These are phyloP conservation scores for Cygnus atratus DNA, from an alignment of 2,113 vertebrate genomes.

Conservation along the genomic window DNA sequence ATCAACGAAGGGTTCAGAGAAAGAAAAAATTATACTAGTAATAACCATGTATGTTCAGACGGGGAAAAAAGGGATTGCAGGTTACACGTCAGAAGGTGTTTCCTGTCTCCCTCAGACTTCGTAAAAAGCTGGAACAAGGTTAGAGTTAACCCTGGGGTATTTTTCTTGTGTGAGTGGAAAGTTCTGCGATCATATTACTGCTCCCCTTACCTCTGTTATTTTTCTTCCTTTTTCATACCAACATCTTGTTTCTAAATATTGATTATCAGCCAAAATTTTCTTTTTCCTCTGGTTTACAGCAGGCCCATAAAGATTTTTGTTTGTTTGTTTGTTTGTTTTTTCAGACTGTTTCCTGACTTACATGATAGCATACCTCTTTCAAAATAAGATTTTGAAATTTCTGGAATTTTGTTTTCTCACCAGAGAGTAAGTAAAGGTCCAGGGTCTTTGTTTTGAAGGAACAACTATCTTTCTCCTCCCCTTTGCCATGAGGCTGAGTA, in stretches of 20 bases:
- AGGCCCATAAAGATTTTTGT: not conserved
- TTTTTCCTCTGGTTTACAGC: not conserved
- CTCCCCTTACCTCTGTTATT: not conserved
- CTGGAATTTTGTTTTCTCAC: not conserved
- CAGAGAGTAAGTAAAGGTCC: not conserved
- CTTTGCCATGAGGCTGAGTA: not conserved
- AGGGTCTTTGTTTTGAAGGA: not conserved
- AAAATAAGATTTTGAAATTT: not conserved
- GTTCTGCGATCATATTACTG: not conserved
- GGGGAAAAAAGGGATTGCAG: not conserved
- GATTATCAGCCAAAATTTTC: not conserved
- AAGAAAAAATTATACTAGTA: not conserved
- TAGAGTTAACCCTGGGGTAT: slow-evolving; percentile 36
- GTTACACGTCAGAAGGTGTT: slow-evolving; percentile 48
- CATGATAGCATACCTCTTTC: not conserved
- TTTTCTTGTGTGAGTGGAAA: not conserved
- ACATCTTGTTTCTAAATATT: not conserved
- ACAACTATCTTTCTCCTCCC: not conserved
- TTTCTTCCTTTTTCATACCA: not conserved
- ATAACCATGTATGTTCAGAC: not conserved
- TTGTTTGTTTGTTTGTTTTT: too few relatives aligned
- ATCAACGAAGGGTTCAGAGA: not conserved
- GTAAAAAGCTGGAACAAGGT: slow-evolving; percentile 45
- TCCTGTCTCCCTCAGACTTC: slow-evolving; percentile 19
- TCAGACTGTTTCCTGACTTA: not conserved